Base-by-base conservation (phyloP, 2,888 invertebrate species). In the Dromius quadrimaculatus region DNA sequence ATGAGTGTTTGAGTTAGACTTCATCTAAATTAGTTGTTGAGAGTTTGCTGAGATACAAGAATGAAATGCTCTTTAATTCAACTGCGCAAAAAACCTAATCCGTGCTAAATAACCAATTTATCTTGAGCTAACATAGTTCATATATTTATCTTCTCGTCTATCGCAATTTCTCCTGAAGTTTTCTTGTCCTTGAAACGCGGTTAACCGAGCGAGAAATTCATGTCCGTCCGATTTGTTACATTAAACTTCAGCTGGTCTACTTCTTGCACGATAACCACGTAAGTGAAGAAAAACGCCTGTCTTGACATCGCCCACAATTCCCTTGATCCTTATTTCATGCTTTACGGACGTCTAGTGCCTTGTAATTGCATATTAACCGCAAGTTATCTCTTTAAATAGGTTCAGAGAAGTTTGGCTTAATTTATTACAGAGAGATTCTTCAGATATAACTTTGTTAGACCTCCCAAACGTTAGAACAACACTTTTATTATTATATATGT, bases 351-450 rank as follows among this genome's bases (percentile, higher is more conserved):
- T 45, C 20, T 20, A 45, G 45, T 20, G 45, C 20, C 19, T 45
- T 45, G 45, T 45, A 45, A 45, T 45, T 45, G 45, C 45, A 45
- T 45, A 45, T 45, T 45, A 45, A 45, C 9, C 45, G 17, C 45
- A 45, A 45, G 45, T 45, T 45, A 19, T 45, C 19, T 45, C 20
- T 36, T 45, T 45, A 45, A 19, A 19, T 45, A 45, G 19, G n/a
- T n/a, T n/a, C n/a, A n/a, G n/a, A n/a, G n/a, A n/a, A n/a, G n/a
- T n/a, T n/a, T n/a, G n/a, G n/a, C n/a, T n/a, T n/a, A n/a, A n/a
- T n/a, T n/a, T n/a, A n/a, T n/a, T n/a, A n/a, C n/a, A n/a, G n/a
- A n/a, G n/a, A n/a, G n/a, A n/a, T n/a, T n/a, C n/a, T n/a, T n/a
- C n/a, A n/a, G n/a, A n/a, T n/a, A n/a, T n/a, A n/a, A n/a, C n/a